Conservation (phyloP, 2,888 invertebrate genomes). For the Pocota personata region DNA sequence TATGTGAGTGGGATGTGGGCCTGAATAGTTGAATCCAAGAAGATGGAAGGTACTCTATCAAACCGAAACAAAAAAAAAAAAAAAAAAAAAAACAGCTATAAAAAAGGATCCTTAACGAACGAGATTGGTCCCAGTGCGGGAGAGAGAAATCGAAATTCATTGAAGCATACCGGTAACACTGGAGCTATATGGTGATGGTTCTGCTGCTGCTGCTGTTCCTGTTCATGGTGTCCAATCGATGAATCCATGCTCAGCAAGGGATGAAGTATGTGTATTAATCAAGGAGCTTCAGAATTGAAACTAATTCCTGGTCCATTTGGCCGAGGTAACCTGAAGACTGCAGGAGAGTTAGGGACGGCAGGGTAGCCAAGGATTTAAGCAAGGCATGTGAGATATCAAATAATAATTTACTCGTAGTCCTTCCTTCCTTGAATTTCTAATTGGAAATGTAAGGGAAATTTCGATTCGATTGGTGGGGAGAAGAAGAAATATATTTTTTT, state of each 20-base stretch:
- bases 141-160: slow-evolving; percentile 68
- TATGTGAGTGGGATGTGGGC: not conserved
- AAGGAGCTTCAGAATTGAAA: slow-evolving; percentile 54
- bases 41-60: slow-evolving; percentile 47
- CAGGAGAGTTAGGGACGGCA: not conserved
- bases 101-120: slow-evolving; percentile 64
- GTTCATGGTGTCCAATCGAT: slow-evolving; percentile 44
- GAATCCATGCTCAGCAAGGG: slow-evolving; percentile 42
- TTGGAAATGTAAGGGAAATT: slow-evolving; percentile 58
- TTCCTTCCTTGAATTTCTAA: slow-evolving; percentile 64
- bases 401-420: slow-evolving; percentile 61
- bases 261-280: slow-evolving; percentile 58
- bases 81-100: not conserved
- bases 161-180: slow-evolving; percentile 47
- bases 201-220: slow-evolving; percentile 9
- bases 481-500: not conserved
- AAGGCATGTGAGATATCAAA: slow-evolving; percentile 58
- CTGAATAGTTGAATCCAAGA: slow-evolving; percentile 34
- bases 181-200: not conserved
- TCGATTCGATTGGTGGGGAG: not conserved
- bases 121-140: slow-evolving; percentile 67
- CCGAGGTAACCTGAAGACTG: slow-evolving; percentile 3
- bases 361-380: not conserved
- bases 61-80: slow-evolving; percentile 28
- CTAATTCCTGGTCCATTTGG: slow-evolving; percentile 63